Evolutionary conservation across 1,140 invertebrate genomes (phyloP).

Genomic region (Trialeurodes vaporariorum): DNA sequence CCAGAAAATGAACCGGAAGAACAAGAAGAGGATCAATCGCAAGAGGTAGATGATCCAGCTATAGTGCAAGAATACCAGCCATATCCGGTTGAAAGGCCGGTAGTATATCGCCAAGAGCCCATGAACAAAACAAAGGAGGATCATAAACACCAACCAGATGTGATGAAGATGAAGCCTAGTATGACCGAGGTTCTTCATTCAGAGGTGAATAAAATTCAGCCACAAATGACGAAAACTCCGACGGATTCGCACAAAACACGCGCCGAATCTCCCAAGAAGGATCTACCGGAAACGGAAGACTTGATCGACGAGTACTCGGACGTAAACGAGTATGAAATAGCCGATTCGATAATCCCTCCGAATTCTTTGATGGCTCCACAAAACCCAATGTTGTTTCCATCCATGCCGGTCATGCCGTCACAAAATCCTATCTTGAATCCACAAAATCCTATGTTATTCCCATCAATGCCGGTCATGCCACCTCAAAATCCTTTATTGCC

Average conservation of each 20-base stretch:
- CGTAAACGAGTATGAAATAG: background rate
- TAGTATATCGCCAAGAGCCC: background rate
- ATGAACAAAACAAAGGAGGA: background rate
- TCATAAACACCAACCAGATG: background rate
- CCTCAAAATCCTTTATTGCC: background rate
- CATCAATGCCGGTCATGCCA: background rate
- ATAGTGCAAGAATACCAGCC: too few species aligned
- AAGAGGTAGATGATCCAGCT: too few species aligned
- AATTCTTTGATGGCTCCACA: background rate
- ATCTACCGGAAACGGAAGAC: background rate
- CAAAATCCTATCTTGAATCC: background rate
- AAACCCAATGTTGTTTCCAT: background rate
- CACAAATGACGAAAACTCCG: background rate
- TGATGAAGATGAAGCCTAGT: too few species aligned
- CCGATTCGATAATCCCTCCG: background rate
- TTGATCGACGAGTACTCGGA: background rate
- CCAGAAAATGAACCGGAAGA: conserved; percentile 8
- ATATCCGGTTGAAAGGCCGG: too few species aligned
- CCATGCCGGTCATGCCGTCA: background rate
- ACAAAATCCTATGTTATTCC: background rate
- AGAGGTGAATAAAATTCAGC: background rate
- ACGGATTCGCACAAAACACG: background rate
- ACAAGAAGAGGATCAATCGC: background rate
- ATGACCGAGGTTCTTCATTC: too few species aligned
- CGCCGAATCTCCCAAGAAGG: background rate